These are phyloP conservation scores for Lasioglossum leucozonium DNA, from an alignment of 2,888 invertebrate genomes.

Conservation along the genomic window DNA sequence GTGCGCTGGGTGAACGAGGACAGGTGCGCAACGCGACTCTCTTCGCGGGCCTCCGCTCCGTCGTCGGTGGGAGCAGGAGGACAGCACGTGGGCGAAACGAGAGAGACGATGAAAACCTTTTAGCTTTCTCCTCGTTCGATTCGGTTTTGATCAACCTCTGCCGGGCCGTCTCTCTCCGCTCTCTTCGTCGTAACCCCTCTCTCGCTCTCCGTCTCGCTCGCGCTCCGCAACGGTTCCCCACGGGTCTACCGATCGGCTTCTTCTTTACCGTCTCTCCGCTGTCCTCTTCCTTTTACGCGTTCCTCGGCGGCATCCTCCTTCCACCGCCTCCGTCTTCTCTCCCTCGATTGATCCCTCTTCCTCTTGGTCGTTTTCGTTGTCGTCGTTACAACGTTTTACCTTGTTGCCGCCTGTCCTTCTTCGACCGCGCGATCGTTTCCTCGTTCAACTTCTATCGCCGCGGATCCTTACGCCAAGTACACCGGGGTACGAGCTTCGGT, in stretches of 20 bases:
- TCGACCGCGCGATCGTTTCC: constrained; percentile 31
- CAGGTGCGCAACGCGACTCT: constrained; percentile 73
- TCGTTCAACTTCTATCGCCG: constrained; percentile 8
- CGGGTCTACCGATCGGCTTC: constrained; percentile 59
- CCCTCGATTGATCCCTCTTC: constrained; percentile 49
- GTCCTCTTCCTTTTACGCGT: constrained; percentile 46
- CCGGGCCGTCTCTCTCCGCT: background rate
- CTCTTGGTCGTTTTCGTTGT: constrained; percentile 66
- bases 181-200: background rate
- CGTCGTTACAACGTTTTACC: constrained; percentile 65
- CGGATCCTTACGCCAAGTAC: constrained; percentile 33
- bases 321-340: background rate
- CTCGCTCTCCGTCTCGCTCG: constrained; percentile 17
- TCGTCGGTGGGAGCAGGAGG: constrained; percentile 27
- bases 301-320: background rate
- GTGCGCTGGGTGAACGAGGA: constrained; percentile 77
- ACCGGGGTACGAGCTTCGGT: constrained; percentile 7
- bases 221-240: constrained; percentile 28
- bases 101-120: constrained; percentile 49
- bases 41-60: constrained; percentile 44
- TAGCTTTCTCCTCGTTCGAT: constrained; percentile 69
- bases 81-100: constrained; percentile 15
- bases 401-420: constrained; percentile 56
- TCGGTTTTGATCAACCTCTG: constrained; percentile 57
- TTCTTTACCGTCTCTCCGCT: constrained; percentile 24